Base-by-base conservation (phyloP, 1,140 invertebrate genomes). In the Mamestra configurata region DNA sequence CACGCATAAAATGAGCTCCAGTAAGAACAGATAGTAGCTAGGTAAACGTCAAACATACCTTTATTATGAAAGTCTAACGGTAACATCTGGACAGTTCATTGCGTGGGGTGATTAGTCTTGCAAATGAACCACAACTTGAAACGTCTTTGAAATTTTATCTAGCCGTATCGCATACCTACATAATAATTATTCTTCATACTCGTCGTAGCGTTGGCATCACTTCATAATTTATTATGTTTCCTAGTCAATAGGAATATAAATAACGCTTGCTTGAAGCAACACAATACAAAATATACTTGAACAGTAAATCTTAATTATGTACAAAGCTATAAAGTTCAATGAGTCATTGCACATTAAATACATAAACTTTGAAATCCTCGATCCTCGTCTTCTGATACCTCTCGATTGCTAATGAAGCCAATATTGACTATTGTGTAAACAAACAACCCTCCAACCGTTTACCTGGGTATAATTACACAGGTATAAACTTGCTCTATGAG, bases 361-460 rank as follows among this genome's bases (percentile, higher is more conserved):
- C 59, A 64, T 13, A 40, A 66, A 4, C 61, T 66, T 40, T 40
- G 18, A 22, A 20, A 20, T 40, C 61, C 35, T 43, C 35, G 35
- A 66, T 37, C 6, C 20, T 10, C 15, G n/a, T n/a, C 6, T 35
- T 37, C 15, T 4, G n/a, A 61, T 8, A 8, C 35, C 15, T 22
- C 61, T 40, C 35, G 35, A 20, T 66, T 20, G 35, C 61, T 66
- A 66, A 66, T 40, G 61, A 66, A 66, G 35, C 35, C 35, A 66
- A 66, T 66, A 66, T 66, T 66, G 61, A 66, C 18, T 40, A 4
- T 40, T 40, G 61, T 66, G 35, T 66, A 40, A 40, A 66, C 18
- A 61, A 61, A 61, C 57, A 35, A 15, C 24, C 22, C 27, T 27
- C 22, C 15, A 24, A 15, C 57, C 0, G 31, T 37, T 61, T 61